Evolutionary conservation across 2,797 vertebrate genomes (phyloP), one percentile per base, ranked within the genome.

Genomic region (Cynopterus sphinx): DNA sequence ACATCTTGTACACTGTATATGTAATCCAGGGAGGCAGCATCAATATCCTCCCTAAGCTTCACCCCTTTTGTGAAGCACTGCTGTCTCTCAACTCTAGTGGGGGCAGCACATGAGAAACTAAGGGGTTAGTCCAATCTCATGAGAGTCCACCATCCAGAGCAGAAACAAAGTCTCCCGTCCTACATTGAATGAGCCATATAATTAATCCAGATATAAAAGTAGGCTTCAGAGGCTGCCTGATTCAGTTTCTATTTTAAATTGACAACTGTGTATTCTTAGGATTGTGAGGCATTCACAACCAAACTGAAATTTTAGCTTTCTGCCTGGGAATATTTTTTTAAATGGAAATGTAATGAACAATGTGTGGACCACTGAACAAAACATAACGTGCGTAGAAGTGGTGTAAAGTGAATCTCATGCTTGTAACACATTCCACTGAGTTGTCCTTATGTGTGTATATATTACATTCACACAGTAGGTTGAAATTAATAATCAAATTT

Each of bases 401-500:
- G 21, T 81, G 33, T 61, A 86, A 95, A 92, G 78, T 55, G 59
- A 87, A 51, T 61, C 67, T 95, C 95, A 71, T 74, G 36, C n/a
- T 95, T 97, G 75, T 46, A 73, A 83, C 90, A 92, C 90, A 86
- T 93, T 95, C 81, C 92, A 95, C 46, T 90, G 71, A 74, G 33
- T 86, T 83, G 6, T 79, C 75, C 67, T 70, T 41, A 73, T 36
- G 33, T 78, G 7, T 94, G 22, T 86, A 57, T 82, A 33, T 83
- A n/a, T 71, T 87, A 94, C 75, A 85, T 92, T 96, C 86, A 85
- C 94, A 94, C 59, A 88, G 73, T 92, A 78, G 41, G 57, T 78
- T 93, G 59, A 97, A 96, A 96, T 96, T 96, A 95, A 95, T 97
- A 96, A 96, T 91, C 94, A 97, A 94, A 97, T 90, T 90, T 95